Evolutionary conservation across 2,113 vertebrate species (phyloP).

Genomic region (Neodon shergylaensis): DNA sequence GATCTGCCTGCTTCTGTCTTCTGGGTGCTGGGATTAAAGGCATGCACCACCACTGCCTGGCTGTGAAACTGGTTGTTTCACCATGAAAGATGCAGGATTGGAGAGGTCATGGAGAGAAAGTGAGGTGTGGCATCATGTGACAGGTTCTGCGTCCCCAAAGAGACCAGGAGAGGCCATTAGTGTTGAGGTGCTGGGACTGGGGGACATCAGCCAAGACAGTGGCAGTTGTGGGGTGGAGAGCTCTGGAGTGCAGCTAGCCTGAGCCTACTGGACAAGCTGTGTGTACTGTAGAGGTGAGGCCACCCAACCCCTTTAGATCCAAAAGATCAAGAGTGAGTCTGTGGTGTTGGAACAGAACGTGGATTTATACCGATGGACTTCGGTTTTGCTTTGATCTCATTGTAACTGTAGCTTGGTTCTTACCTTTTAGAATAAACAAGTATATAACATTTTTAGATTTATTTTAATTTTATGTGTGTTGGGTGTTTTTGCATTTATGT

Average conservation of each 20-base stretch:
- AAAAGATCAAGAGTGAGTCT: background rate
- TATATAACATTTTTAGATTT: background rate
- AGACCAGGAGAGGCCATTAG: background rate
- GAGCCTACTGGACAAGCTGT: background rate
- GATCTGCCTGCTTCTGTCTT: too few species aligned
- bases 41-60: too few species aligned
- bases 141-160: background rate
- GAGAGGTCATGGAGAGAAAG: background rate
- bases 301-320: background rate
- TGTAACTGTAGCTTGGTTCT: background rate
- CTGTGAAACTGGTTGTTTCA: background rate
- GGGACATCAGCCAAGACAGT: background rate
- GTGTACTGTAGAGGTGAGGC: background rate
- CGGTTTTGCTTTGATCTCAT: background rate
- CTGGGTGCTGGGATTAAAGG: too few species aligned
- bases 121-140: background rate
- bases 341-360: background rate
- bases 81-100: background rate
- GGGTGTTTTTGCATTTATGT: background rate
- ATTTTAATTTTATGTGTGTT: background rate
- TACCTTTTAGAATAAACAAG: background rate
- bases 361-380: background rate
- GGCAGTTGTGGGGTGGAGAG: background rate
- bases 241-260: background rate
- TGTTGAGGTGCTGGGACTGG: background rate